A percentile compares a stretch with the other conserved stretches of the same genome.
Conservation (phyloP, 1,140 invertebrate genomes). For the Lucilia sericata region DNA sequence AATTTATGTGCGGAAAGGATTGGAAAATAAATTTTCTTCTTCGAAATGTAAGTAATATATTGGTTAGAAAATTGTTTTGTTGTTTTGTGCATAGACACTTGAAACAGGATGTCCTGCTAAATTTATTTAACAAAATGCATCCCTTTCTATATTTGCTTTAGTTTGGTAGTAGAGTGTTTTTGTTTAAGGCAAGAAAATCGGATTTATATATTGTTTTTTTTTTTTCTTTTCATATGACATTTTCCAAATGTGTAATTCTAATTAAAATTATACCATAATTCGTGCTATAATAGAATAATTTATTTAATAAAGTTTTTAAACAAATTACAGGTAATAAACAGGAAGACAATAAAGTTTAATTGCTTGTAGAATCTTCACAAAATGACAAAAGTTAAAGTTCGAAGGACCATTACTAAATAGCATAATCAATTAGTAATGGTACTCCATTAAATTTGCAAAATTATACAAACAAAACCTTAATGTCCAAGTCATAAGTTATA, state of each 20-base stretch:
- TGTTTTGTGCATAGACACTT: conserved; percentile 38
- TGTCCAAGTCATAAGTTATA: no score
- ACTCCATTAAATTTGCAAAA: no score
- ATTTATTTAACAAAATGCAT: neutral
- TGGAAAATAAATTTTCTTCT: conserved; percentile 63
- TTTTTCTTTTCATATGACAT: neutral
- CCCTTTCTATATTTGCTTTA: neutral
- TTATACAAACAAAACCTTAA: no score
- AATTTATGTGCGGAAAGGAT: conserved; percentile 67
- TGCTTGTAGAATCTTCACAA: neutral
- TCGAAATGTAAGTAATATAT: conserved; percentile 55
- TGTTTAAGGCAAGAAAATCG: neutral
- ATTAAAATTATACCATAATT: conserved; percentile 9
- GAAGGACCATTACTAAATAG: neutral
- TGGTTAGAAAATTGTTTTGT: conserved; percentile 67
- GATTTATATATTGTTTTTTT: neutral
- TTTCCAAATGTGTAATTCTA: neutral
- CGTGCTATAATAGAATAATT: conserved; percentile 8
- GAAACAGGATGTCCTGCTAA: conserved; percentile 27
- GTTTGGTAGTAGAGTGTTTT: neutral
- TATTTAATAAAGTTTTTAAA: conserved; percentile 13
- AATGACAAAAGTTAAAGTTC: neutral
- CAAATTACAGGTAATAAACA: conserved; percentile 16
- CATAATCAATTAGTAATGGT: no score
- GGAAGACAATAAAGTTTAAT: neutral